Evolutionary conservation across 2,113 vertebrate genomes (phyloP).

Genomic region (Thunnus thynnus): DNA sequence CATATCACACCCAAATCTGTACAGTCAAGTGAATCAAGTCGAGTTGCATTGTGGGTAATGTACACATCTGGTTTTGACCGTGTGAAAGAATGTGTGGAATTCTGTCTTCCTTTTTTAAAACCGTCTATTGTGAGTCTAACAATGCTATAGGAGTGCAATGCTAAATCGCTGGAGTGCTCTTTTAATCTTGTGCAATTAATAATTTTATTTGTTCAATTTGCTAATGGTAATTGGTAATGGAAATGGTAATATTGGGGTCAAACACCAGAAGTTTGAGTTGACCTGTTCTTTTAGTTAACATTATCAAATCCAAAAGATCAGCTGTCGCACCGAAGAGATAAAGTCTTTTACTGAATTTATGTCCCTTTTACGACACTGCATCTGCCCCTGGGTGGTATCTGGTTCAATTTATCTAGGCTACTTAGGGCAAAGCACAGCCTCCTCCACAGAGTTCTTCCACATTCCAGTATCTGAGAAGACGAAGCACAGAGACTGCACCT

Average conservation of each 20-base stretch:
- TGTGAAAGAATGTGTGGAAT: too few relatives aligned
- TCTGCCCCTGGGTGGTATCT: neutral
- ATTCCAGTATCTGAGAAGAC: constrained; percentile 5
- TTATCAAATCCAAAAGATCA: neutral
- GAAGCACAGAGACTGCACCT: neutral
- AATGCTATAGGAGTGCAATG: too few relatives aligned
- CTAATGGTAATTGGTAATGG: neutral
- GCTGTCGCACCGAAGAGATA: neutral
- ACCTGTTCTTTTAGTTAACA: neutral
- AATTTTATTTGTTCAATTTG: neutral
- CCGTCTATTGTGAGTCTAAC: too few relatives aligned
- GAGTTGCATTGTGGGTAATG: too few relatives aligned
- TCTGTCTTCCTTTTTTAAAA: too few relatives aligned
- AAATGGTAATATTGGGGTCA: neutral
- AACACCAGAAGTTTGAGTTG: neutral
- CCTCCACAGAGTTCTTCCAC: constrained; percentile 1
- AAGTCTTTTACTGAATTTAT: neutral
- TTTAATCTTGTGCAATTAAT: neutral
- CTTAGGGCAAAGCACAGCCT: neutral
- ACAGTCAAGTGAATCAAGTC: too few relatives aligned
- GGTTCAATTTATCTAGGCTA: neutral
- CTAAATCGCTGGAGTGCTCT: too few relatives aligned
- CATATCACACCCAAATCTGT: too few relatives aligned
- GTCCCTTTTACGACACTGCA: constrained; percentile 12
- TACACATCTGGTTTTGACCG: too few relatives aligned